Evolutionary conservation across 2,888 invertebrate genomes (phyloP), one percentile per base, ranked within the genome.

Genomic region (Sussaba pulchella): DNA sequence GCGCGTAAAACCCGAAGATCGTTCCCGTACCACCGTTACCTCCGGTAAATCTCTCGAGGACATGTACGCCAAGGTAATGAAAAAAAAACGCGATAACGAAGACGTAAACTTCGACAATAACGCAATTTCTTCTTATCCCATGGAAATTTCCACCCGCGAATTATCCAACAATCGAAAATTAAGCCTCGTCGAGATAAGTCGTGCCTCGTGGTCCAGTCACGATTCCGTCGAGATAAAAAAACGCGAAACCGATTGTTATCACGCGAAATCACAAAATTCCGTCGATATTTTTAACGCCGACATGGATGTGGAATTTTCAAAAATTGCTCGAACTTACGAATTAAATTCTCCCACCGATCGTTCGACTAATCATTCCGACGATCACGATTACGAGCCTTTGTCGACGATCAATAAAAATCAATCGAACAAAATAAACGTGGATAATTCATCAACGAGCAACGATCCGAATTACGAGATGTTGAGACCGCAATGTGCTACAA

Each of bases 41-140:
- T 83, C 88, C 57, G 87, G 90, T 0, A 94, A 95, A 83, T 96
- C 96, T 85, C 92, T 97, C n/a, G 97, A 97, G 86, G 97, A 97
- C 87, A 96, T 98, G 95, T 98, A 98, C 91, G 97, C 97, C 1
- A 98, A 97, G 93, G 97, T 97, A 19, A 94, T 95, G 88, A 96
- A 96, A 89, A 95, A 95, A 90, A 93, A 92, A 63, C 90, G 89
- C 9, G 92, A 93, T 85, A 50, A 92, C 90, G 88, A 90, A 89
- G 94, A 86, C 90, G 93, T 82, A 70, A 86, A 9, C 4, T 73
- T 70, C 59, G 81, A 81, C 2, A 26, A 90, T 57, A 50, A 75
- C 14, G 41, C n/a, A 0, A 2, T 39, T 12, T 12, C 54, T 12
- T 17, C 10, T 12, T 45, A 72, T 91, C 9, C 80, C 81, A 0